Evolutionary conservation across 2,888 invertebrate genomes (phyloP), one percentile per base, ranked within the genome.

Genomic region (Heliconius ismenius): DNA sequence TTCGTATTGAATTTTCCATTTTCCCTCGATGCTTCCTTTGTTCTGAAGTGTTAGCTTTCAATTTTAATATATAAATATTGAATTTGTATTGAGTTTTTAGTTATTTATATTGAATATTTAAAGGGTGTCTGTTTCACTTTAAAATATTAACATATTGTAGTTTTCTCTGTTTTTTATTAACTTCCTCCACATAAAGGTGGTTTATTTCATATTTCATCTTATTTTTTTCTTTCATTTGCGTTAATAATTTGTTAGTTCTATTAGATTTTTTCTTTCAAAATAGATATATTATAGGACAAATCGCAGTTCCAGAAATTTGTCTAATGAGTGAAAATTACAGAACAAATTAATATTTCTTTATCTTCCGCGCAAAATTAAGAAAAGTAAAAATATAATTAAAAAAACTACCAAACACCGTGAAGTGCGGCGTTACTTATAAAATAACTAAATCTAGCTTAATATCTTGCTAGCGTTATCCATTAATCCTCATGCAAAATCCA

Each of bases 1-100:
- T 86, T 82, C 82, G 82, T 77, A 77, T 79, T 79, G 77, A 81
- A 77, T 78, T 80, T 74, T 76, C 68, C 28, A 49, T 69, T 70
- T 67, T 65, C 43, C 32, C 54, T 18, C 74, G 67, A 65, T 77
- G 73, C 75, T 58, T 74, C 77, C 78, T 72, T 78, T 75, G 78
- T 80, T 80, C 75, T 76, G 65, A 65, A 73, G 68, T 69, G 77
- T 77, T 78, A 73, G 65, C 73, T 65, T 76, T 77, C 65, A 74
- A 77, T 77, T 77, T 79, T 77, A 75, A 73, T 75, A 75, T 39
- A 74, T 74, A 70, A 54, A 64, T 58, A 65, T 76, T 54, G 62
- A 54, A 64, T 43, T 65, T 72, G 26, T 39, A 36, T 49, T 24
- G 32, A 36, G 28, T 36, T 24, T 70, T 58, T 36, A 70, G 21